Evolutionary conservation across 2,888 invertebrate species (phyloP).

Genomic region (Microchrysa polita): DNA sequence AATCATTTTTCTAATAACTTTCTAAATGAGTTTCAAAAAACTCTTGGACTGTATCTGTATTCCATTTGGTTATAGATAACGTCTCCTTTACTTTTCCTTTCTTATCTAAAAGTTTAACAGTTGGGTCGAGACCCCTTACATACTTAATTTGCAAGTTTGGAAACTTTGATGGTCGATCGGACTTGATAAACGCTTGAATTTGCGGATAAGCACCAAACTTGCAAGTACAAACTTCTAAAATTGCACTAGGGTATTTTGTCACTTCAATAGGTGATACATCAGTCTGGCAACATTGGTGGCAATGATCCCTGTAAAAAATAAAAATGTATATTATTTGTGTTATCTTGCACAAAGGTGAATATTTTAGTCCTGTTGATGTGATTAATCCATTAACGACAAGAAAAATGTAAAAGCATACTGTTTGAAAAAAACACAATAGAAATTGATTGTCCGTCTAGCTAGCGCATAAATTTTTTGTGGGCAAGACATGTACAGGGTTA

Average conservation of each 20-base stretch:
- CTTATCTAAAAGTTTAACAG: conserved; percentile 88
- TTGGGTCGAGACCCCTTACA: conserved; percentile 92
- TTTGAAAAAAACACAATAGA: neutral
- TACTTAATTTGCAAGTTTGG: conserved; percentile 93
- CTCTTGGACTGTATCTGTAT: conserved; percentile 97
- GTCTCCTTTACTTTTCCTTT: conserved; percentile 86
- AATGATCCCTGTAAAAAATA: conserved; percentile 58
- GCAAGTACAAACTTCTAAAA: conserved; percentile 96
- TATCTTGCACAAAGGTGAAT: neutral
- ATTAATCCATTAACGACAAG: neutral
- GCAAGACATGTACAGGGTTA: too few relatives aligned
- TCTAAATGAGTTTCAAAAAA: conserved; percentile 90
- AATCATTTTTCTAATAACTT: conserved; percentile 55
- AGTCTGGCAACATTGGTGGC: conserved; percentile 82
- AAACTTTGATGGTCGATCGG: conserved; percentile 88
- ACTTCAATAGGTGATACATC: conserved; percentile 72
- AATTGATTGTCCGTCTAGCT: too few relatives aligned
- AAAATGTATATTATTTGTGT: neutral
- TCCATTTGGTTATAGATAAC: conserved; percentile 97
- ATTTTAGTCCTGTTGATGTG: neutral
- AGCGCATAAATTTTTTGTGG: too few relatives aligned
- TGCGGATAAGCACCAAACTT: conserved; percentile 98
- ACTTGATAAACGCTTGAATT: conserved; percentile 97
- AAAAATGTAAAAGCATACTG: neutral
- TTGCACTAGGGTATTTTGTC: conserved; percentile 88